Base-by-base conservation (phyloP, 2,888 invertebrate genomes). In the Leistus spinibarbis region DNA sequence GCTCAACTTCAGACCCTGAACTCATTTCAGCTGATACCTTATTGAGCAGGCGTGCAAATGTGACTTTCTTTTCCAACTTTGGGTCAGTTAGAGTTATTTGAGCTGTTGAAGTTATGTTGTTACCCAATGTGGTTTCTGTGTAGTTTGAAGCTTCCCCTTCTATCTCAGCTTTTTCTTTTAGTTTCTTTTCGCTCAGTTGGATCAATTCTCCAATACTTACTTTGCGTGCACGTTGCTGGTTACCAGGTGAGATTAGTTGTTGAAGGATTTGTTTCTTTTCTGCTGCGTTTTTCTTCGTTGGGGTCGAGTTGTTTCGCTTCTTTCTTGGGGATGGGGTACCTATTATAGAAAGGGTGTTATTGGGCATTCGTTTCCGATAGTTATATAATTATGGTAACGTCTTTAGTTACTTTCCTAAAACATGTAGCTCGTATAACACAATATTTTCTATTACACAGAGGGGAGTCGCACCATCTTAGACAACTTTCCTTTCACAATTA, bases 261-360 rank as follows among this genome's bases (percentile, higher is more conserved):
- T 94, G 93, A 10, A 94, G 87, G 76, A 94, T 93, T 86, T 92
- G 92, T 81, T 92, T 93, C 84, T 93, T 93, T 85, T 93, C 93
- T 40, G 92, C 91, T 19, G 90, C 90, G 80, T 91, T 92, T 84
- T 92, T 92, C 87, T 91, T 92, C 9, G 92, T 91, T 20, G 93
- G 93, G 20, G 93, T 93, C 7, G 93, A 93, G 84, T 93, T 93
- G 86, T 93, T 93, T 80, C 93, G 89, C 85, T 93, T 92, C 86
- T 93, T 92, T 80, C 93, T 90, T 65, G 93, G 93, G 69, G 93
- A 93, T 24, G 93, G 93, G 56, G 92, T 91, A 82, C 92, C 93
- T 93, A 87, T 79, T 82, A 64, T 54, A 19, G 27, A 22, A 63
- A 70, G 16, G 16, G 60, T 60, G 40, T 70, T 70, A 53, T 60